Conservation (phyloP, 2,888 invertebrate genomes). For the Timandra comae region DNA sequence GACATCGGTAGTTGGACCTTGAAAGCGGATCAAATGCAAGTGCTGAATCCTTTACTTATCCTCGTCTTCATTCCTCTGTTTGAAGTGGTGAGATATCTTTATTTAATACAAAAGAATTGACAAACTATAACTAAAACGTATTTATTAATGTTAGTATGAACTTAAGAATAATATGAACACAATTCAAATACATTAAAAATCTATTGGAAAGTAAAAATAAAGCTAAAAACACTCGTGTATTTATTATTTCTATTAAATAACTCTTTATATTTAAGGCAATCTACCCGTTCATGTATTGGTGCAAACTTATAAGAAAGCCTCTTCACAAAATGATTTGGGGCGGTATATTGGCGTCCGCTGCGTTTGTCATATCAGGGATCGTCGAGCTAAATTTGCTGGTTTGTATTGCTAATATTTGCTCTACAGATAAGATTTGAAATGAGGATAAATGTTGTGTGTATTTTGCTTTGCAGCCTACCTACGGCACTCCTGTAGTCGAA, state of each 20-base stretch:
- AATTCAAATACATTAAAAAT: too few relatives aligned
- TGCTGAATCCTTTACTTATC: constrained; percentile 91
- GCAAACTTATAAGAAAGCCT: constrained; percentile 83
- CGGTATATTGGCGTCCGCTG: constrained; percentile 87
- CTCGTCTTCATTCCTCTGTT: constrained; percentile 90
- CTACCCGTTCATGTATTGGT: constrained; percentile 86
- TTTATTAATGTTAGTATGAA: too few relatives aligned
- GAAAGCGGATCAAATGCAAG: constrained; percentile 97
- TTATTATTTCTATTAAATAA: too few relatives aligned
- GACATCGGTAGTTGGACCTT: constrained; percentile 83
- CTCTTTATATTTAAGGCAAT: constrained; percentile 72
- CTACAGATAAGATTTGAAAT: background rate
- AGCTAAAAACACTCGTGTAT: too few relatives aligned
- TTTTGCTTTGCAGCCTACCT: constrained; percentile 71
- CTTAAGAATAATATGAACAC: too few relatives aligned
- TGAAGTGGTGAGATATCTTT: constrained; percentile 71
- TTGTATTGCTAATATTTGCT: constrained; percentile 14
- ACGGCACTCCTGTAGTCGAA: constrained; percentile 73
- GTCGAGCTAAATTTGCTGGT: constrained; percentile 87
- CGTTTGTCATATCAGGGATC: constrained; percentile 93
- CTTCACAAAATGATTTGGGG: constrained; percentile 92
- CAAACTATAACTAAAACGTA: too few relatives aligned
- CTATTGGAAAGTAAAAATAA: too few relatives aligned
- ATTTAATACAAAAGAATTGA: too few relatives aligned
- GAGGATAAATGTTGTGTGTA: background rate